Percentiles rank a stretch among this genome's conserved stretches.
These are phyloP conservation scores for Drosophila mimica DNA, from an alignment of 2,888 invertebrate species.

Conservation along the genomic window DNA sequence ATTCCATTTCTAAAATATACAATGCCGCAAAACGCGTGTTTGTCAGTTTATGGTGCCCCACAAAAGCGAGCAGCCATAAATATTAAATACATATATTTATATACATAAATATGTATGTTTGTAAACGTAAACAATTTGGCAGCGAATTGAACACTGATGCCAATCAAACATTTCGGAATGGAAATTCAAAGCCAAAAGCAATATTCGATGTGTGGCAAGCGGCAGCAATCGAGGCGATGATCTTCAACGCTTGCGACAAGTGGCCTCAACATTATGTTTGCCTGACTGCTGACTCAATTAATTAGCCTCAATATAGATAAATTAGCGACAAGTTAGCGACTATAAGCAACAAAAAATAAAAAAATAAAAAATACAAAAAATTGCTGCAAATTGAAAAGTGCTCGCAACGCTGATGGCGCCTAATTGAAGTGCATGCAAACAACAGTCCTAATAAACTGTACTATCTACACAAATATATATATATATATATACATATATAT, in stretches of 20 bases:
- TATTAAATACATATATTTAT: too few species aligned
- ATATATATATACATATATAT: neutral
- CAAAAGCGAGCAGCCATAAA: slow-evolving; percentile 49
- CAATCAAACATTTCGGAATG: slow-evolving; percentile 50
- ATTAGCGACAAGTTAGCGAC: slow-evolving; percentile 66
- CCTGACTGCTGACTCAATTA: slow-evolving; percentile 54
- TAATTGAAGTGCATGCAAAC: slow-evolving; percentile 78
- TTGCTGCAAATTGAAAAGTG: slow-evolving; percentile 67
- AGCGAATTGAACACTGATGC: slow-evolving; percentile 38
- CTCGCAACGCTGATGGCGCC: slow-evolving; percentile 55
- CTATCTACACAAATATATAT: neutral
- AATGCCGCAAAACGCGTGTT: slow-evolving; percentile 30
- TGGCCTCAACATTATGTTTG: slow-evolving; percentile 46
- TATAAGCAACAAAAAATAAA: slow-evolving; percentile 29
- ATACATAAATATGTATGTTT: too few species aligned
- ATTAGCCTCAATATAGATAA: slow-evolving; percentile 74
- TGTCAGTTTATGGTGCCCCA: slow-evolving; percentile 48
- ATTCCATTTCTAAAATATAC: slow-evolving; percentile 39
- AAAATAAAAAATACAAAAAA: slow-evolving; percentile 1
- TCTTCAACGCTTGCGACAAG: slow-evolving; percentile 39
- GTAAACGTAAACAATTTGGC: slow-evolving; percentile 41
- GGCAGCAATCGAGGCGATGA: slow-evolving; percentile 45
- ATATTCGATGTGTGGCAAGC: slow-evolving; percentile 17
- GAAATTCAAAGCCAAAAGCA: slow-evolving; percentile 49
- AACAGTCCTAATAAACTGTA: slow-evolving; percentile 16